Evolutionary conservation across 1,140 invertebrate genomes (phyloP).

Genomic region (Drosophila teissieri): DNA sequence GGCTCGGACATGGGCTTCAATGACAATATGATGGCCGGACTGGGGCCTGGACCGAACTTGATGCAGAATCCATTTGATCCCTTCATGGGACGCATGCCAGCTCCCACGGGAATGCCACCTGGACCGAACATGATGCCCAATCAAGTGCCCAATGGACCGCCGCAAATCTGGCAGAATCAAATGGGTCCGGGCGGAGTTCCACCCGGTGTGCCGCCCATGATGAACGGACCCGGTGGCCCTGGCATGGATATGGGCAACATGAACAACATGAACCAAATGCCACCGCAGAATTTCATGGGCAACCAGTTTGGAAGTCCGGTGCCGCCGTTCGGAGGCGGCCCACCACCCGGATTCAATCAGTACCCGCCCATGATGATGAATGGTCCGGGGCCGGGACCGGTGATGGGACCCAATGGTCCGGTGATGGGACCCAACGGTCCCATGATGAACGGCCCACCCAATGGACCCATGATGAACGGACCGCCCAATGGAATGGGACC

Average conservation of each 20-base stretch:
- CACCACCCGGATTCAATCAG: slow-evolving; percentile 59
- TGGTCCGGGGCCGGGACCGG: slow-evolving; percentile 74
- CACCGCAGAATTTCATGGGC: slow-evolving; percentile 61
- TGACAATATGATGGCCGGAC: slow-evolving; percentile 85
- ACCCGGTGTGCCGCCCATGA: slow-evolving; percentile 35
- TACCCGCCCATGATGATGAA: slow-evolving; percentile 81
- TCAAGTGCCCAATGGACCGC: slow-evolving; percentile 45
- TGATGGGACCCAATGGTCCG: slow-evolving; percentile 14
- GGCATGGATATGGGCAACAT: slow-evolving; percentile 61
- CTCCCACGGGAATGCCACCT: slow-evolving; percentile 18
- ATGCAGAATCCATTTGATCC: slow-evolving; percentile 68
- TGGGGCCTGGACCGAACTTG: slow-evolving; percentile 60
- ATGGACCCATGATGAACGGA: slow-evolving; percentile 84
- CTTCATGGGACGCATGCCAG: slow-evolving; percentile 36
- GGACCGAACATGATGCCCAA: slow-evolving; percentile 34
- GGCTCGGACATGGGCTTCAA: slow-evolving; percentile 37
- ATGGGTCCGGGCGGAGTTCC: slow-evolving; percentile 42
- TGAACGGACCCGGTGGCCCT: slow-evolving; percentile 46
- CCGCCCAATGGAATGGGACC: slow-evolving; percentile 58
- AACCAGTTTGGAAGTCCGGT: slow-evolving; percentile 66
- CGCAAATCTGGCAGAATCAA: slow-evolving; percentile 66
- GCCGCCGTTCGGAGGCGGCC: slow-evolving; percentile 49
- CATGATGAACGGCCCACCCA: slow-evolving; percentile 74
- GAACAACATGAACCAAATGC: slow-evolving; percentile 46
- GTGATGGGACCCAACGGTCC: slow-evolving; percentile 82